phyloP scores from a whole-genome alignment of 2,888 invertebrate species.

The Panzeria rudis region DNA sequence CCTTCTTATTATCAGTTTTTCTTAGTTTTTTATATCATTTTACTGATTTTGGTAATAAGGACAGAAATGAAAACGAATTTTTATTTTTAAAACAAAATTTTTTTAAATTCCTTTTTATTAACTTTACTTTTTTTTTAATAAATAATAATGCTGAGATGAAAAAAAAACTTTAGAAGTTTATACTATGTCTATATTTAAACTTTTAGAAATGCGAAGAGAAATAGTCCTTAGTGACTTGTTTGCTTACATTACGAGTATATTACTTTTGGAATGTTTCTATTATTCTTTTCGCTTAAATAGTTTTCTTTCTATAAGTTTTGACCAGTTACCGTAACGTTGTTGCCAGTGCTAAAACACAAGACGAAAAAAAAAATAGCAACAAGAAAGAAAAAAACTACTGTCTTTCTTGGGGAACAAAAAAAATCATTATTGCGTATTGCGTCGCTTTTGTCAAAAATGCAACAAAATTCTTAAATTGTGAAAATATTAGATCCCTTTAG shows the following conservation, averaged over 20 bases:
- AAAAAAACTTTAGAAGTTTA: conserved; percentile 9
- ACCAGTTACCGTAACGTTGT: neutral
- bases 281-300: neutral
- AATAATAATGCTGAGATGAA: conserved; percentile 14
- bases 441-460: no score
- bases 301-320: neutral
- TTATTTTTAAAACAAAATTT: conserved; percentile 5
- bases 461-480: neutral
- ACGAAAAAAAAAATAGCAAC: neutral
- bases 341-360: neutral
- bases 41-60: neutral
- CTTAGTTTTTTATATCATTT: neutral
- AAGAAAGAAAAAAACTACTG: neutral
- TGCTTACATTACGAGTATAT: neutral
- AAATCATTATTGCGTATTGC: neutral
- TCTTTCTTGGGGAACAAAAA: neutral
- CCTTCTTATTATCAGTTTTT: neutral
- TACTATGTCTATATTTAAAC: conserved; percentile 12
- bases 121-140: neutral
- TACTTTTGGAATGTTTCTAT: neutral
- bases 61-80: neutral
- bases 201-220: neutral
- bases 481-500: no score
- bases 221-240: neutral
- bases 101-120: neutral